Evolutionary conservation across 1,140 invertebrate genomes (phyloP), one percentile per base, ranked within the genome.

Genomic region (Tribolium castaneum): DNA sequence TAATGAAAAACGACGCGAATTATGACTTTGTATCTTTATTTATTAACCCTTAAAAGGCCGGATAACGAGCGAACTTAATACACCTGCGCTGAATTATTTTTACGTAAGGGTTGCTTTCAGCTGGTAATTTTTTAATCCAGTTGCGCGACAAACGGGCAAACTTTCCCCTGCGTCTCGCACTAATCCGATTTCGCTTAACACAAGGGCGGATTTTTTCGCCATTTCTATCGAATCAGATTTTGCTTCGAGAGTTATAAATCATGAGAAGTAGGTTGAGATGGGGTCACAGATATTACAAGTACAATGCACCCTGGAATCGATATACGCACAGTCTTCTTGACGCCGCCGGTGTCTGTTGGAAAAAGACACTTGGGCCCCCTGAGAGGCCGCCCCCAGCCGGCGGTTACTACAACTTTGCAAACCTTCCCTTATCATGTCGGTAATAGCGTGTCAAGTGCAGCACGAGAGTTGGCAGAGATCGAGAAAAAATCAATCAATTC

Each of bases 271-370:
- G 59, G 59, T 66, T 66, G 14, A 66, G 59, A 66, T 66, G 59
- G 59, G 59, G 25, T 30, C n/a, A 14, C 13, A 34, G 59, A 66
- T 66, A 66, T 66, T 35, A 66, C 16, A 59, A 35, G 59, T 66
- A 35, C 59, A 66, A 66, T 66, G 59, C 59, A 66, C 59, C 59
- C 59, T 35, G 9, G 30, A 66, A 66, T 66, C 59, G 59, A 66
- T 66, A 66, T 39, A 66, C 59, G 59, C 59, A 66, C 14, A 34
- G 59, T 30, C 59, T 66, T 35, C 59, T 66, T 66, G 59, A 66
- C 59, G 59, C 59, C 59, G 30, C n/a, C 25, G 59, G 25, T 66
- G 59, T 66, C 59, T 66, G 19, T 66, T 66, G 12, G n/a, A 66
- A 35, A 66, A 66, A 13, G 59, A 35, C 39, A 6, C 39, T 45